phyloP scores from a whole-genome alignment of 2,888 invertebrate genomes.

The Dynastes maya region DNA sequence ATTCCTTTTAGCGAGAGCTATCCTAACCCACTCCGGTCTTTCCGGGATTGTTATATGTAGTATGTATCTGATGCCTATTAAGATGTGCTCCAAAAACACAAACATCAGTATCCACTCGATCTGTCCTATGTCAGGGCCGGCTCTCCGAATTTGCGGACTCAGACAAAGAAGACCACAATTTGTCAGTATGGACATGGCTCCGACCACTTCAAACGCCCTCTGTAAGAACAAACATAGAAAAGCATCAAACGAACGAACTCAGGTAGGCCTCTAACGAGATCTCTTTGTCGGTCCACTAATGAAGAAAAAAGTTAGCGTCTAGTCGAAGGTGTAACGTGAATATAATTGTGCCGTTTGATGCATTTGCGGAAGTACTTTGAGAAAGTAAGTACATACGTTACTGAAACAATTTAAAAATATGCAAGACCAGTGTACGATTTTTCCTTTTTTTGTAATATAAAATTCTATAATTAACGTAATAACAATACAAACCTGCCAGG shows the following conservation, averaged over 20 bases:
- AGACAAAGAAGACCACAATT: constrained; percentile 83
- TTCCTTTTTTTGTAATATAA: no score
- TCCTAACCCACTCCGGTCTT: constrained; percentile 79
- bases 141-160: constrained; percentile 75
- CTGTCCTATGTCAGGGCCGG: constrained; percentile 60
- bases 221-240: constrained; percentile 61
- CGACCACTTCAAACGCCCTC: constrained; percentile 79
- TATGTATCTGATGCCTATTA: constrained; percentile 77
- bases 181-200: constrained; percentile 80
- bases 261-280: constrained; percentile 36
- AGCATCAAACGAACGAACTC: constrained; percentile 34
- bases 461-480: no score
- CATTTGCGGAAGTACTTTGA: background rate
- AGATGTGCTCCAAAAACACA: constrained; percentile 80
- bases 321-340: constrained; percentile 19
- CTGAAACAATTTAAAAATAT: background rate
- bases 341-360: constrained; percentile 9
- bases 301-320: constrained; percentile 7
- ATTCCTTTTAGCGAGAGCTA: constrained; percentile 76
- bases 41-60: constrained; percentile 81
- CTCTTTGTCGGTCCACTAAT: constrained; percentile 33
- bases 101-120: constrained; percentile 76
- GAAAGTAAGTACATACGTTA: background rate
- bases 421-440: no score
- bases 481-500: constrained; percentile 78